A percentile compares a stretch with the other conserved stretches of the same genome.
phyloP scores from a whole-genome alignment of 2,797 vertebrate species.

The Poecilia velifera region DNA sequence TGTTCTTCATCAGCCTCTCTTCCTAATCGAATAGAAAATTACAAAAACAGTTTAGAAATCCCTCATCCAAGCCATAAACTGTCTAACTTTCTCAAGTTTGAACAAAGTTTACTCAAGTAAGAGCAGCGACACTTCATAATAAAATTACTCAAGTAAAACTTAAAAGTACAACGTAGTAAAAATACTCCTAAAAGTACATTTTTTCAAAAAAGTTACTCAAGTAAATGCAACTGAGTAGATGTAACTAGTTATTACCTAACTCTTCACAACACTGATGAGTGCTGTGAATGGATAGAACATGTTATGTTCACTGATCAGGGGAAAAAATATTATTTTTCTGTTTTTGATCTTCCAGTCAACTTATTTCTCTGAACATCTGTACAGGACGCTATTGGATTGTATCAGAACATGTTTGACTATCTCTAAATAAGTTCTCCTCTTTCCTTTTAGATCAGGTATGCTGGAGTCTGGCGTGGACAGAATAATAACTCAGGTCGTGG shows the following conservation, averaged over 20 bases:
- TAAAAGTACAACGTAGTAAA: no score
- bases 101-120: neutral
- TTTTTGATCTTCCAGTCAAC: neutral
- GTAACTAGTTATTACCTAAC: no score
- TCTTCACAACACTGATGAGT: neutral
- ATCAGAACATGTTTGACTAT: neutral
- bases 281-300: neutral
- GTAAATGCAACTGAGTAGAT: no score
- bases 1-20: neutral
- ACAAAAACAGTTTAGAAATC: neutral
- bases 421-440: no score
- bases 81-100: neutral
- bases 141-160: no score
- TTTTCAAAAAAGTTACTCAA: no score
- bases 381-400: neutral
- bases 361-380: neutral
- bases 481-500: constrained; percentile 98
- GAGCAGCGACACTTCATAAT: neutral
- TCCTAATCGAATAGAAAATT: neutral
- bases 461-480: constrained; percentile 97
- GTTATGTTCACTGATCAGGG: neutral
- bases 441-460: constrained; percentile 90
- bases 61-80: neutral
- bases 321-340: neutral
- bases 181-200: no score